Percentiles rank a stretch among this genome's conserved stretches.
Conservation (phyloP, 2,888 invertebrate species). For the Siphlonurus alternatus region DNA sequence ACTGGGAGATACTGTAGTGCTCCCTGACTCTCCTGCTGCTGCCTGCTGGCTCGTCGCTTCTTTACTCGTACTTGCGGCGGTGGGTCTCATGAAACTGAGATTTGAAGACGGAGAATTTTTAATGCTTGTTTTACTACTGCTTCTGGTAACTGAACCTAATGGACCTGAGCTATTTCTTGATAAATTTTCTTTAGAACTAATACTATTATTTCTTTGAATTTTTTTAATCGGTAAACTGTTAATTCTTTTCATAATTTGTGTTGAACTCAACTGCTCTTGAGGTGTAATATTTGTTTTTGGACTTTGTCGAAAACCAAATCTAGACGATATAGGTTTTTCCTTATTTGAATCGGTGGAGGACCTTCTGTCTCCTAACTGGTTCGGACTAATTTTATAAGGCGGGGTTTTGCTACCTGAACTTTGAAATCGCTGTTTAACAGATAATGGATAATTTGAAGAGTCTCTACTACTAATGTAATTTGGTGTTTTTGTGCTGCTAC, state of each 20-base stretch:
- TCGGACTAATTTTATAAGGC: not conserved
- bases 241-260: not conserved
- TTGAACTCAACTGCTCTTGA: not conserved
- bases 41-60: conserved; percentile 22
- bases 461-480: not conserved
- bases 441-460: not conserved
- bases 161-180: conserved; percentile 9
- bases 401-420: not conserved
- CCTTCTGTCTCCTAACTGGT: not conserved
- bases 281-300: not conserved
- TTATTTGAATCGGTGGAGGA: not conserved
- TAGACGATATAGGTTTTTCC: not conserved
- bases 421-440: not conserved
- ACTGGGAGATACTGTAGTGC: not conserved
- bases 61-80: conserved; percentile 67
- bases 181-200: conserved; percentile 4
- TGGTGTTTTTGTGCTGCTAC: not conserved
- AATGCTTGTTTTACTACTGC: conserved; percentile 25
- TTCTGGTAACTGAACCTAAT: conserved; percentile 31
- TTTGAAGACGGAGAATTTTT: conserved; percentile 22
- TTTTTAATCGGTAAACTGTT: not conserved
- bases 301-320: not conserved
- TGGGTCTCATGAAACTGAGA: conserved; percentile 73
- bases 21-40: not conserved
- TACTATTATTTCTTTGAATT: not conserved